Evolutionary conservation across 1,140 invertebrate genomes (phyloP).

Genomic region (Anoplophora glabripennis): DNA sequence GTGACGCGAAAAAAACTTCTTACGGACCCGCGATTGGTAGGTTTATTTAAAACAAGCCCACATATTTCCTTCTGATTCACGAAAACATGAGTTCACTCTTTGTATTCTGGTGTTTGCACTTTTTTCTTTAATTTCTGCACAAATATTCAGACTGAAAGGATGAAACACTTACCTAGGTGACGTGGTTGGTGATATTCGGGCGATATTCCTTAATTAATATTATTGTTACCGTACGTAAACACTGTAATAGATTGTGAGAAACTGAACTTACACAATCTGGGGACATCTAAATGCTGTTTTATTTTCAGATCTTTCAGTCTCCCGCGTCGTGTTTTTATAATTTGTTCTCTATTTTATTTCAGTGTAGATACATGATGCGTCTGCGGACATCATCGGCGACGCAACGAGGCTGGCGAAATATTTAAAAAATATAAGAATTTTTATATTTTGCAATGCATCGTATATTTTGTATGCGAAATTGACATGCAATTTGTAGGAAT

Average conservation of each 20-base stretch:
- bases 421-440: no score
- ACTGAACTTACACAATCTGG: slow-evolving; percentile 45
- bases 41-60: slow-evolving; percentile 15
- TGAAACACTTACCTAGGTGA: no score
- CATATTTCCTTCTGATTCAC: slow-evolving; percentile 21
- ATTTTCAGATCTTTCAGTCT: slow-evolving; percentile 48
- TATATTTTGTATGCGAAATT: no score
- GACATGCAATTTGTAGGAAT: no score
- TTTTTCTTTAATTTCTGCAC: no score
- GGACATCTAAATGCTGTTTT: slow-evolving; percentile 48
- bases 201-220: not conserved
- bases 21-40: not conserved
- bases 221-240: slow-evolving; percentile 28
- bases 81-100: slow-evolving; percentile 26
- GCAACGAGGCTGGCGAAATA: no score
- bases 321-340: slow-evolving; percentile 45
- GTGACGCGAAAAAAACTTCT: not conserved
- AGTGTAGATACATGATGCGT: no score
- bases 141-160: no score
- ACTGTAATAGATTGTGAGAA: slow-evolving; percentile 36
- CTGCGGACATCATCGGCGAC: no score
- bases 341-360: slow-evolving; percentile 17
- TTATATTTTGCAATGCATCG: no score
- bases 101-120: not conserved
- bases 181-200: no score